A percentile compares a stretch with the other conserved stretches of the same genome.
These are phyloP conservation scores for Enteromius unitaeniatus DNA, from an alignment of 2,797 vertebrate genomes.

Conservation along the genomic window DNA sequence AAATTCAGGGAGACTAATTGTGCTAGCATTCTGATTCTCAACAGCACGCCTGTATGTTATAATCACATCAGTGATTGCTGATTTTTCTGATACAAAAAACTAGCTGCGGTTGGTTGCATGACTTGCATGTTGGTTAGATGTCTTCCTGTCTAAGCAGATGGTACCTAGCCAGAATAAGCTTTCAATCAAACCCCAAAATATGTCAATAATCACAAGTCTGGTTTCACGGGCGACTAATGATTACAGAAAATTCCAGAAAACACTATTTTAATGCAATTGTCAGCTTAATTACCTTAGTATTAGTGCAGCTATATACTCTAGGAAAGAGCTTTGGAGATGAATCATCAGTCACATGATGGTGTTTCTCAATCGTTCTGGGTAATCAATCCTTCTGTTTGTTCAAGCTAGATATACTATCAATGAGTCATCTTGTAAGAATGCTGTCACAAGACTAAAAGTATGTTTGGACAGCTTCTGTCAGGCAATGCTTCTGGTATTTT, in stretches of 20 bases:
- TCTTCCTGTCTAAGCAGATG: neutral
- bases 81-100: neutral
- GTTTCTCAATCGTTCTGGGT: neutral
- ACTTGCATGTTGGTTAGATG: neutral
- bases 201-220: neutral
- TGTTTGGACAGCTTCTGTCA: slow-evolving; percentile 2
- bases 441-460: neutral
- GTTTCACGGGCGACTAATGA: neutral
- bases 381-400: slow-evolving; percentile 14
- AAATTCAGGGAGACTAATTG: neutral
- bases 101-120: neutral
- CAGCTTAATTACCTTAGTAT: neutral
- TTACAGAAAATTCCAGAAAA: neutral
- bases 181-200: neutral
- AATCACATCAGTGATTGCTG: neutral
- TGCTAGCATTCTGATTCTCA: neutral
- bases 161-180: neutral
- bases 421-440: slow-evolving; percentile 10
- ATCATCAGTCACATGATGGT: neutral
- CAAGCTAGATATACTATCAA: neutral
- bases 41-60: neutral
- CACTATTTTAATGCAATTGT: neutral
- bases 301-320: neutral
- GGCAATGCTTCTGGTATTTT: neutral
- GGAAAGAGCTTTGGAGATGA: neutral